A percentile compares a stretch with the other conserved stretches of the same genome.
phyloP scores from a whole-genome alignment of 2,113 vertebrate species.

The Nothoprocta pentlandii region DNA sequence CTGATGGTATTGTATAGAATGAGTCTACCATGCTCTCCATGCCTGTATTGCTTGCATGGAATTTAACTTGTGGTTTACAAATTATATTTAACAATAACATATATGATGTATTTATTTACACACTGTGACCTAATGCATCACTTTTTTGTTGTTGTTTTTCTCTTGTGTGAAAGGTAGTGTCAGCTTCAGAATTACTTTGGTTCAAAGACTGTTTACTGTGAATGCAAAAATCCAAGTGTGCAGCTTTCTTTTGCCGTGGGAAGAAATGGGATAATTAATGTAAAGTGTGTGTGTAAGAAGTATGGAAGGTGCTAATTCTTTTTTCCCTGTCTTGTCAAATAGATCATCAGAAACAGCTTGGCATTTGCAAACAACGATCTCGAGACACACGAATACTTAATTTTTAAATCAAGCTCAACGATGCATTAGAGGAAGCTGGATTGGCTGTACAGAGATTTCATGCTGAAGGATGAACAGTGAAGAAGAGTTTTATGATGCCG shows the following conservation, averaged over 20 bases:
- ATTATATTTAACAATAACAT: neutral
- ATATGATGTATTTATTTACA: neutral
- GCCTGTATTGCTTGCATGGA: neutral
- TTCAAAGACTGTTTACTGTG: neutral
- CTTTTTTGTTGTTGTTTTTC: neutral
- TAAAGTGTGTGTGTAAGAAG: neutral
- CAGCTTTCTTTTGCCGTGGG: neutral
- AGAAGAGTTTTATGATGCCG: conserved; percentile 96
- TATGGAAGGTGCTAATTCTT: conserved; percentile 21
- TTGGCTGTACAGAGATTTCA: neutral
- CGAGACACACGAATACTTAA: neutral
- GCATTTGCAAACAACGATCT: conserved; percentile 12
- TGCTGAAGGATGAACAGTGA: conserved; percentile 91
- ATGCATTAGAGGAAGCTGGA: conserved; percentile 55
- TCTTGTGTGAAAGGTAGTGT: neutral
- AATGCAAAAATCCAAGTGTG: neutral
- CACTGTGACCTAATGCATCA: neutral
- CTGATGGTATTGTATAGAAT: neutral
- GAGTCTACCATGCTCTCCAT: neutral
- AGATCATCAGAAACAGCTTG: conserved; percentile 40
- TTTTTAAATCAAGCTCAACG: neutral
- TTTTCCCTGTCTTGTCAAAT: conserved; percentile 25
- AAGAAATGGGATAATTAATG: neutral
- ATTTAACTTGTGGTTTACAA: neutral
- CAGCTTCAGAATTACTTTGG: neutral